A percentile compares a stretch with the other conserved stretches of the same genome.
phyloP scores from a whole-genome alignment of 1,140 invertebrate genomes.

The Anastrepha obliqua region DNA sequence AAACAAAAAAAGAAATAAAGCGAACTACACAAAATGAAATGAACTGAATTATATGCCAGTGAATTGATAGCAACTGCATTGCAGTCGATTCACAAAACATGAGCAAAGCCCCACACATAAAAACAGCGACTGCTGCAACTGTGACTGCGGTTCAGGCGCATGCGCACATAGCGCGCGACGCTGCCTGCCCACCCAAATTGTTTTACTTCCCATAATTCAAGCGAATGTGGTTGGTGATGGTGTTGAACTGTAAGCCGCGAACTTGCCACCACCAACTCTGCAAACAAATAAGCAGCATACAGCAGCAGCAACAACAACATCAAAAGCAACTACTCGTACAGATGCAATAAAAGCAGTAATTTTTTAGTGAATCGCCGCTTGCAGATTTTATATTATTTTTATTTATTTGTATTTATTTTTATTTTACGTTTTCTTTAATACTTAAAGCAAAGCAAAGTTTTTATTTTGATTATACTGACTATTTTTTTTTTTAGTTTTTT shows the following conservation, averaged over 20 bases:
- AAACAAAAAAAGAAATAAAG: not conserved
- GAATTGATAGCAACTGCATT: not conserved
- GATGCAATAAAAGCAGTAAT: not conserved
- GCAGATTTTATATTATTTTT: not conserved
- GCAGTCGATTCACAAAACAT: not conserved
- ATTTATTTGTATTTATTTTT: slow-evolving; percentile 1
- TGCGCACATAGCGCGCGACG: not conserved
- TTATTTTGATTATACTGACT: not conserved
- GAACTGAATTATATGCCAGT: slow-evolving; percentile 38
- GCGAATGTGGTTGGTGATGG: slow-evolving; percentile 7
- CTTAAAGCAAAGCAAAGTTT: not conserved
- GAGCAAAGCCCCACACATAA: not conserved
- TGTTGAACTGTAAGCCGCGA: slow-evolving; percentile 45
- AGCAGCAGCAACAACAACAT: not conserved
- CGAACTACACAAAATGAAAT: not conserved
- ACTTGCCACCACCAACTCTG: slow-evolving; percentile 17
- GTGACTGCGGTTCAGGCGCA: not conserved
- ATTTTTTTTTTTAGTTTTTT: not conserved
- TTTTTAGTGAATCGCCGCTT: not conserved
- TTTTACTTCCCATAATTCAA: slow-evolving; percentile 51
- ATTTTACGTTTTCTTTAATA: no score
- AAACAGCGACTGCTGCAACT: not conserved
- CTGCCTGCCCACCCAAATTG: slow-evolving; percentile 47
- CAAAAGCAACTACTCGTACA: not conserved
- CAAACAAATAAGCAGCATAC: slow-evolving; percentile 15